Evolutionary conservation across 92 coral and sea anemone genomes (phyloP).

Genomic region (Virgularia gustaviana): DNA sequence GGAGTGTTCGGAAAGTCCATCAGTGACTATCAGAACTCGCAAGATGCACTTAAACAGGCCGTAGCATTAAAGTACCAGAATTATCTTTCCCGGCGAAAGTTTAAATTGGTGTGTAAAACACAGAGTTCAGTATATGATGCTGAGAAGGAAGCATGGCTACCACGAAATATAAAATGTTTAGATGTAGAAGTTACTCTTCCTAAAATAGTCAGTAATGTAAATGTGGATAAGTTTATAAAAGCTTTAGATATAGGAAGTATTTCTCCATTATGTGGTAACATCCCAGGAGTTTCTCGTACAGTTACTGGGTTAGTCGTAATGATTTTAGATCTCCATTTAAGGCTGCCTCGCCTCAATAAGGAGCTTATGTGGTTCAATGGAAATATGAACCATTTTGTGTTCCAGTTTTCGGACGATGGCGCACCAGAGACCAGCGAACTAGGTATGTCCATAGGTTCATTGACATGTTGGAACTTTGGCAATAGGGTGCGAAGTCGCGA

Average conservation of each 20-base stretch:
- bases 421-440: constrained; percentile 48
- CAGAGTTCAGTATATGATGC: constrained; percentile 50
- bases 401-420: constrained; percentile 53
- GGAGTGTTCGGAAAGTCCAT: constrained; percentile 25
- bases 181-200: background rate
- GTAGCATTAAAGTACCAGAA: constrained; percentile 45
- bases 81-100: constrained; percentile 44
- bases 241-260: constrained; percentile 52
- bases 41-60: constrained; percentile 47
- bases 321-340: constrained; percentile 52
- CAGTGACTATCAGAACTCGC: constrained; percentile 16
- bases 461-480: constrained; percentile 59
- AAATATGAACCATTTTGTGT: constrained; percentile 27
- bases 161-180: constrained; percentile 32
- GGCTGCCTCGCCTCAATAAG: constrained; percentile 24
- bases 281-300: constrained; percentile 52
- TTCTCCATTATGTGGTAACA: constrained; percentile 22
- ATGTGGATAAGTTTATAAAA: constrained; percentile 45
- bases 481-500: constrained; percentile 53
- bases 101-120: constrained; percentile 37
- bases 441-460: constrained; percentile 59
- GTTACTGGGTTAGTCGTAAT: constrained; percentile 53
- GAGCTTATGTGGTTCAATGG: constrained; percentile 47
- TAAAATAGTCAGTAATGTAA: constrained; percentile 7
- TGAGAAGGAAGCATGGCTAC: constrained; percentile 45